phyloP scores from a whole-genome alignment of 2,113 vertebrate genomes.

The Urocitellus parryii region DNA sequence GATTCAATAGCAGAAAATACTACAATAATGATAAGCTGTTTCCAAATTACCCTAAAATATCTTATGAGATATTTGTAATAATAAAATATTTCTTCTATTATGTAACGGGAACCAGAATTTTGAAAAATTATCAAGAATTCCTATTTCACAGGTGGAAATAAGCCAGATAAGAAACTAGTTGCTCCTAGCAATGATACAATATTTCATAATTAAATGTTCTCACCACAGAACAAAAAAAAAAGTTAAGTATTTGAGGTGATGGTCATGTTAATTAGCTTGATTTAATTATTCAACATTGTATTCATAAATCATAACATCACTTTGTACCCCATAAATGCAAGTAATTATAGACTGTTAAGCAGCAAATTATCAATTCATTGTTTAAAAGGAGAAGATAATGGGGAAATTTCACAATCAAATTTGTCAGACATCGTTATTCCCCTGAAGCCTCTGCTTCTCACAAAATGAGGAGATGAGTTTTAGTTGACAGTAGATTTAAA shows the following conservation, averaged over 20 bases:
- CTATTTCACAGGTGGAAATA: not conserved
- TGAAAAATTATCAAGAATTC: conserved; percentile 13
- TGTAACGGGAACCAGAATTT: conserved; percentile 8
- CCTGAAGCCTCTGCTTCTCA: not conserved
- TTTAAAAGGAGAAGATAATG: not conserved
- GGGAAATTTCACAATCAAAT: not conserved
- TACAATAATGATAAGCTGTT: not conserved
- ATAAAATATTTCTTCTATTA: not conserved
- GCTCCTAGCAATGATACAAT: not conserved
- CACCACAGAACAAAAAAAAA: not conserved
- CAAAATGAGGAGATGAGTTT: not conserved
- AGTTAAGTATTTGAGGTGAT: not conserved
- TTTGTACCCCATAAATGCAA: not conserved
- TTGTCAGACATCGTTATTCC: not conserved
- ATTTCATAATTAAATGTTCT: not conserved
- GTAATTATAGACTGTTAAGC: not conserved
- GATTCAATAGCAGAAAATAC: conserved; percentile 33
- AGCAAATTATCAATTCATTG: not conserved
- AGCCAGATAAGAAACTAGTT: not conserved
- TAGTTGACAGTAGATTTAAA: not conserved
- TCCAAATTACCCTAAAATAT: not conserved
- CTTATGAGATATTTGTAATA: not conserved
- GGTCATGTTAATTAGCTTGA: not conserved
- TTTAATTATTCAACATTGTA: not conserved
- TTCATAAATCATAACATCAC: not conserved